A percentile compares a stretch with the other conserved stretches of the same genome.
These are phyloP conservation scores for Leptinotarsa tumamoca DNA, from an alignment of 2,888 invertebrate species.

Conservation along the genomic window DNA sequence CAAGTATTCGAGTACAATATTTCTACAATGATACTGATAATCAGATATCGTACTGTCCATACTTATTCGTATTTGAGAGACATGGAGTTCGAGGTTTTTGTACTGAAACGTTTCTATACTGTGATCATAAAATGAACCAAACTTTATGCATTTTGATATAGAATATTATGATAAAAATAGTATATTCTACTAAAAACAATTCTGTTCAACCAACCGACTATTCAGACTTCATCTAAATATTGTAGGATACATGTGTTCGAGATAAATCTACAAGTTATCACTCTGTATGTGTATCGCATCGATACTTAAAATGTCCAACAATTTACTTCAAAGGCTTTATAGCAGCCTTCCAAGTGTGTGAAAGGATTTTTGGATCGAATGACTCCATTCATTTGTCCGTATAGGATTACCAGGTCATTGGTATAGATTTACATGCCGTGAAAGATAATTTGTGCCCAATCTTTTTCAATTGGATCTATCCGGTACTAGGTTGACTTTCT, in stretches of 20 bases:
- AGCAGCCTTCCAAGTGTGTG: constrained; percentile 40
- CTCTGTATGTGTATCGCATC: background rate
- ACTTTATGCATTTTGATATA: no score
- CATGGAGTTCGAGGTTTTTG: no score
- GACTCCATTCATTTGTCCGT: constrained; percentile 20
- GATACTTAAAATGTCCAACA: background rate
- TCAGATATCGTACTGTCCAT: no score
- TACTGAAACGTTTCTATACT: no score
- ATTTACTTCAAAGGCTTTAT: constrained; percentile 26
- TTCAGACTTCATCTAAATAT: no score
- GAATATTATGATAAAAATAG: no score
- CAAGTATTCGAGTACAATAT: no score
- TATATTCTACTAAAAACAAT: no score
- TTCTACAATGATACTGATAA: no score
- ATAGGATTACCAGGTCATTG: constrained; percentile 30
- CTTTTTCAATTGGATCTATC: constrained; percentile 16
- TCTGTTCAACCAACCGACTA: no score
- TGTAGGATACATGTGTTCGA: background rate
- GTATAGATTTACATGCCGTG: constrained; percentile 23
- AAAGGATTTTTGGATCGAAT: constrained; percentile 36
- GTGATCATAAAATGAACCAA: no score
- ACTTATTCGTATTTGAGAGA: no score
- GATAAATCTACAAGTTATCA: background rate
- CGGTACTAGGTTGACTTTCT: constrained; percentile 21
- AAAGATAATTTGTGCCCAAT: constrained; percentile 1